These are phyloP conservation scores for Neodiprion pinetum DNA, from an alignment of 1,140 invertebrate species.

Conservation along the genomic window DNA sequence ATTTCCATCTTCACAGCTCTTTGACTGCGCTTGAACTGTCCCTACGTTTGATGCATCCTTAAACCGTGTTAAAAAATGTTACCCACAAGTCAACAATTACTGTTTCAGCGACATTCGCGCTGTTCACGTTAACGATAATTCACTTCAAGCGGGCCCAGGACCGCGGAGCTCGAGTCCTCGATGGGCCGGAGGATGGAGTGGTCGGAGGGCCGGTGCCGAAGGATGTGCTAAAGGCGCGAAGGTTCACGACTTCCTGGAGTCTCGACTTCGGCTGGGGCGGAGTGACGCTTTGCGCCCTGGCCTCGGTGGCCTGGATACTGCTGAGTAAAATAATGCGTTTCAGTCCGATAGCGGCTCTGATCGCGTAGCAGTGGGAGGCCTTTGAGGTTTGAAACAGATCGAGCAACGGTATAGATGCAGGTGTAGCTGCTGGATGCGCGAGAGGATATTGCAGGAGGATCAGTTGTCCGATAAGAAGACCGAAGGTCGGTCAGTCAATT, in stretches of 20 bases:
- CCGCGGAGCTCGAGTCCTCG: constrained; percentile 61
- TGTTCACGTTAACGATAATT: constrained; percentile 89
- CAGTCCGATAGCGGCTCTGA: constrained; percentile 78
- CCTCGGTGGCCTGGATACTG: constrained; percentile 84
- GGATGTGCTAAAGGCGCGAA: constrained; percentile 67
- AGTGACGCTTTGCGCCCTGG: constrained; percentile 77
- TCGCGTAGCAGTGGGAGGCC: constrained; percentile 65
- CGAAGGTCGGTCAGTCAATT: neutral
- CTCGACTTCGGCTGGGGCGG: constrained; percentile 84
- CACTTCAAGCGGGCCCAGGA: constrained; percentile 84
- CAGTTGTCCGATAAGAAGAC: neutral
- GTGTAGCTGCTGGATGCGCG: neutral
- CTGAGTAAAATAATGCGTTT: constrained; percentile 90
- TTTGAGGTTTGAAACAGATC: constrained; percentile 42
- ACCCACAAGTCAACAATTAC: constrained; percentile 20
- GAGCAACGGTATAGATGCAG: neutral
- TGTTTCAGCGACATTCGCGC: constrained; percentile 81
- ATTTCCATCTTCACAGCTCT: no score
- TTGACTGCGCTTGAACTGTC: no score
- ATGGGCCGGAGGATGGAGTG: constrained; percentile 75
- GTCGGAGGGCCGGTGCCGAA: constrained; percentile 62
- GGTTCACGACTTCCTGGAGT: constrained; percentile 82
- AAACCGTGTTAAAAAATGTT: no score
- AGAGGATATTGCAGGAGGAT: neutral
- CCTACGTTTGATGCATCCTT: no score